These are phyloP conservation scores for Fregata magnificens DNA, from an alignment of 2,113 vertebrate genomes.

Conservation along the genomic window DNA sequence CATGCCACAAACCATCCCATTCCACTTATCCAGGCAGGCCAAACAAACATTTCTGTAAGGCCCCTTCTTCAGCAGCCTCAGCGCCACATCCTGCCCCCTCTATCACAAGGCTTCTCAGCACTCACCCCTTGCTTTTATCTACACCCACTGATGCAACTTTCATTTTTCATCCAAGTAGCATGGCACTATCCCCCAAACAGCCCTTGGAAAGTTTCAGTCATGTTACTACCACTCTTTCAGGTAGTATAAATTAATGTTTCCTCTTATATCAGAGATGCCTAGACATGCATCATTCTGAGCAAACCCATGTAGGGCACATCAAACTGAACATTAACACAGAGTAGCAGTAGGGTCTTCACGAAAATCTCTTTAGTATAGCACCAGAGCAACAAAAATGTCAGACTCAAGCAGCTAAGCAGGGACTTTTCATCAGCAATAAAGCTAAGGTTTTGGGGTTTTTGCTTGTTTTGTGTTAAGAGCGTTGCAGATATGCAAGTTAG, in stretches of 20 bases:
- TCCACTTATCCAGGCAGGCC: neutral
- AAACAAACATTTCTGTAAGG: neutral
- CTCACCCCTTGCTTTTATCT: neutral
- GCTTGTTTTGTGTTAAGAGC: neutral
- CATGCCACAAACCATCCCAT: neutral
- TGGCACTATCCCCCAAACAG: neutral
- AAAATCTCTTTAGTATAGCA: neutral
- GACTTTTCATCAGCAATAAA: neutral
- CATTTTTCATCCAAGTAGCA: neutral
- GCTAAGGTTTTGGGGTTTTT: neutral
- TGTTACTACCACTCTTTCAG: neutral
- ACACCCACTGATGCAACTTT: neutral
- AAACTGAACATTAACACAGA: neutral
- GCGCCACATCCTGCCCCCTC: neutral
- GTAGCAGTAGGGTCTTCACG: neutral
- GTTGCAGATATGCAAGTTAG: neutral
- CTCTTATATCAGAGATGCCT: neutral
- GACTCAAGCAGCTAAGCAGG: neutral
- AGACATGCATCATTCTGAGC: neutral
- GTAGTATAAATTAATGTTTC: neutral
- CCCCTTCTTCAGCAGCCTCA: neutral
- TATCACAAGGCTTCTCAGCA: neutral
- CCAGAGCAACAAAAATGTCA: neutral
- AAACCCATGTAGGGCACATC: neutral
- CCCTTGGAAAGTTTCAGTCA: neutral